Conservation (phyloP, 2,888 invertebrate species). For the Drosophila stalkeri region DNA sequence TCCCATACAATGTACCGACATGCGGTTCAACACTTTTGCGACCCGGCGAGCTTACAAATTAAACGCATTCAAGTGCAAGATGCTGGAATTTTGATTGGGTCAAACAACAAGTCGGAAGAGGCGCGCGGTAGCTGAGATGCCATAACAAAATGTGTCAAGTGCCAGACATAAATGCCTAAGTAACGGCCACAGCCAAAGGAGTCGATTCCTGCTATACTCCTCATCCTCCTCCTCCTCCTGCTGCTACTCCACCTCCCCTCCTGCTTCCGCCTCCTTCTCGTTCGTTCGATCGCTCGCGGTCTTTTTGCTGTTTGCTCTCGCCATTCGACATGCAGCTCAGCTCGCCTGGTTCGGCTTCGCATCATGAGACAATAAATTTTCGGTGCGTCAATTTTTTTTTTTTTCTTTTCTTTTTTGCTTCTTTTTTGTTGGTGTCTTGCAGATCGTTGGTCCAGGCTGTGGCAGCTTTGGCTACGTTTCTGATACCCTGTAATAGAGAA, state of each 20-base stretch:
- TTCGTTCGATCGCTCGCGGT: slow-evolving; percentile 38
- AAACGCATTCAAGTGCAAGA: slow-evolving; percentile 81
- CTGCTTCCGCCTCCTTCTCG: neutral
- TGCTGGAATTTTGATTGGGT: slow-evolving; percentile 78
- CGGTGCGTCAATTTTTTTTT: slow-evolving; percentile 77
- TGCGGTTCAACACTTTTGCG: slow-evolving; percentile 35
- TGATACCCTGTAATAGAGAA: slow-evolving; percentile 4
- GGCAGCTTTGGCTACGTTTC: slow-evolving; percentile 14
- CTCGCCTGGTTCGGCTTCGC: slow-evolving; percentile 32
- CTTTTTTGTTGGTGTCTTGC: neutral
- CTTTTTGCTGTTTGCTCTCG: slow-evolving; percentile 62
- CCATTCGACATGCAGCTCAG: slow-evolving; percentile 67
- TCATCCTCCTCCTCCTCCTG: neutral
- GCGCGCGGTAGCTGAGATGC: slow-evolving; percentile 76
- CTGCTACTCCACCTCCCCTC: neutral
- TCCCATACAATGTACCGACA: slow-evolving; percentile 24
- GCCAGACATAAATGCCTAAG: slow-evolving; percentile 81
- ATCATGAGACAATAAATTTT: slow-evolving; percentile 76
- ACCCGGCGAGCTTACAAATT: slow-evolving; percentile 69
- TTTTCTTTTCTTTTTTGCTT: slow-evolving; percentile 28
- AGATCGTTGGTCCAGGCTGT: slow-evolving; percentile 21
- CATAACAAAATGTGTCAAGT: slow-evolving; percentile 82
- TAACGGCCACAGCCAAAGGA: slow-evolving; percentile 55
- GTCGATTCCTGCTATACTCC: slow-evolving; percentile 4
- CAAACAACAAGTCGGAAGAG: slow-evolving; percentile 65